phyloP scores from a whole-genome alignment of 2,888 invertebrate species.

The Ametastegia equiseti region DNA sequence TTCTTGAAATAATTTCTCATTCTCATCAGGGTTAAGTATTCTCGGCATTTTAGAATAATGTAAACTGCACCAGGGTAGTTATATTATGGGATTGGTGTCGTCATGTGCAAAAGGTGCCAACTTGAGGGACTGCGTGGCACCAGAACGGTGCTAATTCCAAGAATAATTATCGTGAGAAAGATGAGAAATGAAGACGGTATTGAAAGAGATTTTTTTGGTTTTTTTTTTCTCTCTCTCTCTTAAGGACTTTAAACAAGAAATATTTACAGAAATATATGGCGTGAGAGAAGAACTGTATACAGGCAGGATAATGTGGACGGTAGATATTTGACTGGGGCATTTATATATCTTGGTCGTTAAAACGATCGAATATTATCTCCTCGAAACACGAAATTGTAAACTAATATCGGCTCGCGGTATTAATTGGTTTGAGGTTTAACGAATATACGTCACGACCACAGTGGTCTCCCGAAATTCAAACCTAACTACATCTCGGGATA shows the following conservation, averaged over 20 bases:
- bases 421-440: neutral
- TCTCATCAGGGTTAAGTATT: neutral
- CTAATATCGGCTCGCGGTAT: neutral
- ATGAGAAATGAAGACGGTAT: constrained; percentile 5
- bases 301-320: constrained; percentile 45
- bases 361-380: constrained; percentile 56
- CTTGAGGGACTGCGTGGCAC: neutral
- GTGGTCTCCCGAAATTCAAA: neutral
- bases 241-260: neutral
- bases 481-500: neutral
- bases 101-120: constrained; percentile 33
- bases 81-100: too few species aligned
- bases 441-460: neutral
- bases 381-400: neutral
- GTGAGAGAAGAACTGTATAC: constrained; percentile 44
- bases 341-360: constrained; percentile 68
- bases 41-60: too few species aligned
- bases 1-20: neutral
- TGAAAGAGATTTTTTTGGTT: neutral
- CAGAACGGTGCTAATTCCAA: neutral
- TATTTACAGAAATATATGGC: constrained; percentile 10
- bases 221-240: neutral
- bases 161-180: constrained; percentile 31
- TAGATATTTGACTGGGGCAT: constrained; percentile 61
- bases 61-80: too few species aligned